Percentiles rank a stretch among this genome's conserved stretches.
Conservation (phyloP, 2,888 invertebrate genomes). For the Nysson spinosus region DNA sequence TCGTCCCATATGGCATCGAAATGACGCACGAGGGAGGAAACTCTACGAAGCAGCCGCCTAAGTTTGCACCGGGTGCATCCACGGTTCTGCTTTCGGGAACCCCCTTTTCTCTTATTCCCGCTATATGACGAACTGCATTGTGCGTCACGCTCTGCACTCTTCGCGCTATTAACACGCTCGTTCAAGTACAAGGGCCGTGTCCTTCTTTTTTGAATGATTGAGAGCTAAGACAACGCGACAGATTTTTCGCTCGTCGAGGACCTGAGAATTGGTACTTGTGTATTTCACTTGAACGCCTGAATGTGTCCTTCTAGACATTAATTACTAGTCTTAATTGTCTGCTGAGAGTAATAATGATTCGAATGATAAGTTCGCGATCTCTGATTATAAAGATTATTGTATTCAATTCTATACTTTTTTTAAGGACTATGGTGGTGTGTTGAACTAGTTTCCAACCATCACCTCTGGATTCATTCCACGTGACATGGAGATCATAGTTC, state of each 20-base stretch:
- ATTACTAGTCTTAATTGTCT: no score
- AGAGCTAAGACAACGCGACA: constrained; percentile 57
- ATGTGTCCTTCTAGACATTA: no score
- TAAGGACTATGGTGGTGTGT: no score
- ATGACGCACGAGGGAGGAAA: constrained; percentile 58
- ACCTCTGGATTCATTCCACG: no score
- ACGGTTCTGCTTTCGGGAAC: constrained; percentile 15
- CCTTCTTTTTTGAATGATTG: constrained; percentile 60
- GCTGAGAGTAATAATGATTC: no score
- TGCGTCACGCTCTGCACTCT: constrained; percentile 49
- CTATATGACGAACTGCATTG: constrained; percentile 50
- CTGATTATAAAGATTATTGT: constrained; percentile 34
- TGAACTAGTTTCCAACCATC: no score
- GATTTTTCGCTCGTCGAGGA: constrained; percentile 44
- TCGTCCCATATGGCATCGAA: constrained; percentile 68
- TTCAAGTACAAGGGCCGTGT: constrained; percentile 40
- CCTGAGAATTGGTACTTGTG: constrained; percentile 33
- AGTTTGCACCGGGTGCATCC: constrained; percentile 40
- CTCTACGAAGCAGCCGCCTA: constrained; percentile 27
- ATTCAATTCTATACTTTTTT: no score
- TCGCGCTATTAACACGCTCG: constrained; percentile 52
- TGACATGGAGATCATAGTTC: no score
- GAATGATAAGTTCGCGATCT: no score
- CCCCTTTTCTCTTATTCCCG: constrained; percentile 7
- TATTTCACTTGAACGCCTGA: constrained; percentile 16